Conservation (phyloP, 2,888 invertebrate genomes). For the Elmis aenea region DNA sequence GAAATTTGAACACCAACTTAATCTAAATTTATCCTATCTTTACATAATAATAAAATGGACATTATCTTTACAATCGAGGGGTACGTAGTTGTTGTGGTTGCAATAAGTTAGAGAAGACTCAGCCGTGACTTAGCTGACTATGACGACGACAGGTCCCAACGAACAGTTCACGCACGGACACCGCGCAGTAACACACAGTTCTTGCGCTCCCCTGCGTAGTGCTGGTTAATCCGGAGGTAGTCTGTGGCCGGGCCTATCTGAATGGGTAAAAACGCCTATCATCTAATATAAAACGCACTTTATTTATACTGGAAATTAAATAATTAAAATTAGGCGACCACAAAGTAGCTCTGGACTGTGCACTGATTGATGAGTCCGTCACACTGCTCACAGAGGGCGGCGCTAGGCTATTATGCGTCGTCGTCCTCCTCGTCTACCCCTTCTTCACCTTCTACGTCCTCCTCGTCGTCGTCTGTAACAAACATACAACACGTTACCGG, state of each 20-base stretch:
- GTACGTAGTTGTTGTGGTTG: slow-evolving; percentile 42
- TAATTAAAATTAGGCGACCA: slow-evolving; percentile 30
- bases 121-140: slow-evolving; percentile 20
- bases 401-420: slow-evolving; percentile 46
- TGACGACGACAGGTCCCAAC: slow-evolving; percentile 24
- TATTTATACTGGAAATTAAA: slow-evolving; percentile 21
- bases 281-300: slow-evolving; percentile 30
- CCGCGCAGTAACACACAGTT: slow-evolving; percentile 17
- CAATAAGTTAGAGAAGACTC: slow-evolving; percentile 34
- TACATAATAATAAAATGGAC: slow-evolving; percentile 47
- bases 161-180: slow-evolving; percentile 21
- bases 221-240: slow-evolving; percentile 21
- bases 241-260: slow-evolving; percentile 14
- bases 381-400: slow-evolving; percentile 32
- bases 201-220: slow-evolving; percentile 18
- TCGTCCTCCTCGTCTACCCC: slow-evolving; percentile 46
- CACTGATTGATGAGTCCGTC: slow-evolving; percentile 35
- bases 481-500: slow-evolving; percentile 12
- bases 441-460: slow-evolving; percentile 45
- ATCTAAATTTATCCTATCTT: slow-evolving; percentile 49
- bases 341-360: slow-evolving; percentile 42
- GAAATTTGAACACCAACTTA: slow-evolving; percentile 41
- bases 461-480: slow-evolving; percentile 44
- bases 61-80: slow-evolving; percentile 49
- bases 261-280: slow-evolving; percentile 16